phyloP scores from a whole-genome alignment of 35 echinoderm and acorn worm genomes.

The Apostichopus californicus region DNA sequence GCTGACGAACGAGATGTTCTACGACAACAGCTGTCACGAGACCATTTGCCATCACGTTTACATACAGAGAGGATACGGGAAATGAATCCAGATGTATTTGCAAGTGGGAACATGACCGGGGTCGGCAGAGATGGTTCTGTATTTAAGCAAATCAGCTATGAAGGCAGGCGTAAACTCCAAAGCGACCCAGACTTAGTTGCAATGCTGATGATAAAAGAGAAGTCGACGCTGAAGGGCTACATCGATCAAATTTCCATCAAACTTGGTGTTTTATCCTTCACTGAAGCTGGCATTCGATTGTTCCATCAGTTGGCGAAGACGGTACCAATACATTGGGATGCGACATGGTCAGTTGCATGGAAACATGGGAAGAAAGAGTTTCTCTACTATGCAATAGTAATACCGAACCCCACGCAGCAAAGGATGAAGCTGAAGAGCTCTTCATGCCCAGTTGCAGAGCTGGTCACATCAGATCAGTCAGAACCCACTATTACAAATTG shows the following conservation, averaged over 20 bases:
- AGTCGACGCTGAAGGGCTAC: background rate
- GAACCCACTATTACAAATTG: constrained; percentile 43
- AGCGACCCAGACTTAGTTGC: background rate
- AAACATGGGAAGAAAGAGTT: constrained; percentile 8
- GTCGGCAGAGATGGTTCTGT: background rate
- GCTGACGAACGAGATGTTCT: background rate
- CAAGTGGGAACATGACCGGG: constrained; percentile 8
- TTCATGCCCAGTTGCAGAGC: constrained; percentile 12
- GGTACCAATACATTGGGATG: constrained; percentile 25
- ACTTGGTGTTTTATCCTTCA: constrained; percentile 6
- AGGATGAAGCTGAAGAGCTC: background rate
- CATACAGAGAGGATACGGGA: constrained; percentile 6
- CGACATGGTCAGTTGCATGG: constrained; percentile 24
- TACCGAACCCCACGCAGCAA: constrained; percentile 4
- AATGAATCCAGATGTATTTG: constrained; percentile 18
- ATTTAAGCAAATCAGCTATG: constrained; percentile 20
- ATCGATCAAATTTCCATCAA: background rate
- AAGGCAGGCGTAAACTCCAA: constrained; percentile 6
- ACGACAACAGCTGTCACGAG: background rate
- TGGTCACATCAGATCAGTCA: constrained; percentile 5
- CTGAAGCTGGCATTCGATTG: constrained; percentile 3
- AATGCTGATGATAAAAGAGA: background rate
- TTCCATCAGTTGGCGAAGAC: background rate
- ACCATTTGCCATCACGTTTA: background rate
- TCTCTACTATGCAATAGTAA: constrained; percentile 2